phyloP scores from a whole-genome alignment of 2,797 vertebrate genomes.

The Antennarius maculatus region DNA sequence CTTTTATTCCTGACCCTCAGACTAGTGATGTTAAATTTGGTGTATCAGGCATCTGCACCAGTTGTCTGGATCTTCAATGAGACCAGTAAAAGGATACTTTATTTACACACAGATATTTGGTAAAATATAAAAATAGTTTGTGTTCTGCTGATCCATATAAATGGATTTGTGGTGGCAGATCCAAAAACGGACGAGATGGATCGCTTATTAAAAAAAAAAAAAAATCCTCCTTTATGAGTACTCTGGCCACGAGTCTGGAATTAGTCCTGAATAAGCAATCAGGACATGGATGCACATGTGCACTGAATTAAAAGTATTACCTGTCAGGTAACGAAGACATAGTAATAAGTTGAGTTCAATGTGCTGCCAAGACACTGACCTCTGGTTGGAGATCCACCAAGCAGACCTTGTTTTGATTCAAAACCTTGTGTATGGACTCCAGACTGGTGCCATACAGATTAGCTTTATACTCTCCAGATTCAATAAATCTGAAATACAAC shows the following conservation, averaged over 20 bases:
- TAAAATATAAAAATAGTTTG: too few species aligned
- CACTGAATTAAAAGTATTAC: background rate
- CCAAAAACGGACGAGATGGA: background rate
- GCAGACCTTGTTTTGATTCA: slow-evolving; percentile 90
- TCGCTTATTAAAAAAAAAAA: background rate
- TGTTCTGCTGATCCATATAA: background rate
- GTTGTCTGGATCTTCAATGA: too few species aligned
- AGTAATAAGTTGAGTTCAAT: background rate
- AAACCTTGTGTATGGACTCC: slow-evolving; percentile 87
- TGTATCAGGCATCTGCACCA: background rate
- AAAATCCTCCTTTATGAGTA: background rate
- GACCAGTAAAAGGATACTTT: too few species aligned
- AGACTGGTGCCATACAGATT: slow-evolving; percentile 94
- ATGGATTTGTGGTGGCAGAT: background rate
- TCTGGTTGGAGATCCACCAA: slow-evolving; percentile 94
- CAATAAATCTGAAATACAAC: slow-evolving; percentile 86
- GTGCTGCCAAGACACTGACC: slow-evolving; percentile 74
- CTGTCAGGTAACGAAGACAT: background rate
- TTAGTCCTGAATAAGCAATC: too few species aligned
- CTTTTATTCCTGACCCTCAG: background rate
- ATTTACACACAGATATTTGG: too few species aligned
- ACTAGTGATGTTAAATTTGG: background rate
- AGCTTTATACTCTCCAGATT: slow-evolving; percentile 93
- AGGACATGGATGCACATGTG: background rate
- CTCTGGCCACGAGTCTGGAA: background rate